Evolutionary conservation across 2,797 vertebrate species (phyloP).

Genomic region (Halcyon badia): DNA sequence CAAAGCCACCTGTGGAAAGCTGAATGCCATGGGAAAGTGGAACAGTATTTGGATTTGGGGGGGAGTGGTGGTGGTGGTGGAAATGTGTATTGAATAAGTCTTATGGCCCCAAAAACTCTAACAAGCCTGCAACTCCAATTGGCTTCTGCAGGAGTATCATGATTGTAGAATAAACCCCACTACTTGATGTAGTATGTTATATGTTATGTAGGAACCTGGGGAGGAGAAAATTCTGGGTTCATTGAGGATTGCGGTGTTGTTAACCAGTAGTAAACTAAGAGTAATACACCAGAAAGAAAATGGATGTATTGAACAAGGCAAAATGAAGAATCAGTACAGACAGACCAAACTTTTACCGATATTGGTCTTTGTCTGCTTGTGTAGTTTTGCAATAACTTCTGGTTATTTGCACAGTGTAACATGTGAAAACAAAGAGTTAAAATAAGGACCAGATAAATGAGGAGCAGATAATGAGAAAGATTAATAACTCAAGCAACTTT

Average conservation of each 20-base stretch:
- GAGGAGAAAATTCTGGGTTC: not conserved
- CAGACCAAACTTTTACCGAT: not conserved
- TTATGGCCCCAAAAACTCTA: not conserved
- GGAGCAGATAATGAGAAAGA: not conserved
- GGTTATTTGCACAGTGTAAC: not conserved
- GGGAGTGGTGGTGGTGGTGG: fast-evolving
- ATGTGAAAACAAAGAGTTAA: not conserved
- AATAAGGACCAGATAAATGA: not conserved
- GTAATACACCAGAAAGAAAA: not conserved
- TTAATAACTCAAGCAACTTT: not conserved
- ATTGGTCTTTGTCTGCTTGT: not conserved
- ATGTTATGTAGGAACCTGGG: not conserved
- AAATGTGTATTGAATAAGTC: not conserved
- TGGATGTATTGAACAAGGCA: not conserved
- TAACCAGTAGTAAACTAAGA: not conserved
- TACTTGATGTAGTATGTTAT: not conserved
- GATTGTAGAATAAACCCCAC: fast-evolving
- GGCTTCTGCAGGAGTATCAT: not conserved
- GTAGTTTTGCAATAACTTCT: not conserved
- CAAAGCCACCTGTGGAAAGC: not conserved
- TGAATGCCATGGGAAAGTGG: not conserved
- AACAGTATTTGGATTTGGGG: fast-evolving
- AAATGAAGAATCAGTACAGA: not conserved
- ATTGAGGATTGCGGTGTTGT: not conserved
- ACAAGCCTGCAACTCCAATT: not conserved